Evolutionary conservation across 2,888 invertebrate species (phyloP).

Genomic region (Leptopilina syphax): DNA sequence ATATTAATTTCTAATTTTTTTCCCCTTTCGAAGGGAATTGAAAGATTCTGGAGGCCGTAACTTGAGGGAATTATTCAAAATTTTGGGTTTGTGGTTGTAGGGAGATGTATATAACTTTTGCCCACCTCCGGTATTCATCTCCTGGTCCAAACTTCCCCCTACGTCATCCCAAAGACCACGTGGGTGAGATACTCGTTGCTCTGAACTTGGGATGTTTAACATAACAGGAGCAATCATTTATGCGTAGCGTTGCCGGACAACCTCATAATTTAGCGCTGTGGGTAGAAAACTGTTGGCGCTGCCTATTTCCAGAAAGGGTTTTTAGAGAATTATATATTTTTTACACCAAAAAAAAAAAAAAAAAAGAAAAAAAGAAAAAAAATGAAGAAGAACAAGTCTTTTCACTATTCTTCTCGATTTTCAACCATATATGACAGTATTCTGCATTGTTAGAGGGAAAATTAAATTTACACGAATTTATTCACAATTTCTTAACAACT

Average conservation of each 20-base stretch:
- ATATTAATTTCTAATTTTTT: too few species aligned
- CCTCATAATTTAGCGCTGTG: slow-evolving; percentile 74
- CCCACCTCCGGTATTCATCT: slow-evolving; percentile 62
- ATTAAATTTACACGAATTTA: too few species aligned
- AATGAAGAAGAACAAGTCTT: too few species aligned
- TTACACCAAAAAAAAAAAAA: neutral
- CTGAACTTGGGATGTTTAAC: slow-evolving; percentile 72
- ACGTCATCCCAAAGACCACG: slow-evolving; percentile 53
- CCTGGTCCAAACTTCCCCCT: slow-evolving; percentile 41
- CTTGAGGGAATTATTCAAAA: slow-evolving; percentile 72
- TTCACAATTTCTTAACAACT: too few species aligned
- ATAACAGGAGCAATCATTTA: slow-evolving; percentile 76
- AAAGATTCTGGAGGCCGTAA: slow-evolving; percentile 47
- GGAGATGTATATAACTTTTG: slow-evolving; percentile 74
- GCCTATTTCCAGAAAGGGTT: too few species aligned
- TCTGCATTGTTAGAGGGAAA: too few species aligned
- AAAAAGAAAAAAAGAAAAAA: too few species aligned
- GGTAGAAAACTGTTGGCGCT: slow-evolving; percentile 67
- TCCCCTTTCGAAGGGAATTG: neutral
- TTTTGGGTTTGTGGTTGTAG: slow-evolving; percentile 68
- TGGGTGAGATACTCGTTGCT: slow-evolving; percentile 68
- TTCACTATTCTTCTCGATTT: too few species aligned
- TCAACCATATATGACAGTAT: too few species aligned
- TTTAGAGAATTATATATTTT: slow-evolving; percentile 8
- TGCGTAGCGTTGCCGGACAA: slow-evolving; percentile 71